phyloP scores from a whole-genome alignment of 1,140 invertebrate species.

The Drosophila parvula region DNA sequence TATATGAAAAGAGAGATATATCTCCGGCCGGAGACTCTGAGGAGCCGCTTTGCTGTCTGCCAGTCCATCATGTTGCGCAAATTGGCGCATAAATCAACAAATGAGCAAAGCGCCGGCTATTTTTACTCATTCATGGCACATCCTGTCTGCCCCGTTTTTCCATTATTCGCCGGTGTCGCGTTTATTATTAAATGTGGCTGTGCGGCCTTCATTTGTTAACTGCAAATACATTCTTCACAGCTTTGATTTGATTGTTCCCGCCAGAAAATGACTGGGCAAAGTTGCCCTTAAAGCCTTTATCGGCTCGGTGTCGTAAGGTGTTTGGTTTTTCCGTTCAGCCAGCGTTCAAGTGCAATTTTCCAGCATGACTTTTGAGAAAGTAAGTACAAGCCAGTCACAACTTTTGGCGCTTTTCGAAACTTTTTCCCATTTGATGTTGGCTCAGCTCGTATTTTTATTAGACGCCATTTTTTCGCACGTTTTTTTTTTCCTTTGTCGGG shows the following conservation, averaged over 20 bases:
- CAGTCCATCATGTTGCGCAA: slow-evolving; percentile 68
- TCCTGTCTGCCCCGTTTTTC: slow-evolving; percentile 48
- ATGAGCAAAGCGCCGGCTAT: slow-evolving; percentile 53
- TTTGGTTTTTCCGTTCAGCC: slow-evolving; percentile 24
- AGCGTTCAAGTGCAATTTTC: slow-evolving; percentile 55
- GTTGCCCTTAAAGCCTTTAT: slow-evolving; percentile 48
- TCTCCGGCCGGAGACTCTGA: slow-evolving; percentile 22
- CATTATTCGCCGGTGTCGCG: slow-evolving; percentile 40
- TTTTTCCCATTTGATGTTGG: slow-evolving; percentile 62
- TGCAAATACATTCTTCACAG: slow-evolving; percentile 1
- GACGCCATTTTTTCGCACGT: slow-evolving; percentile 29
- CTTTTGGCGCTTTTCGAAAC: slow-evolving; percentile 47
- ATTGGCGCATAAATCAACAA: slow-evolving; percentile 77
- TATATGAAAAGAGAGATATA: slow-evolving; percentile 14
- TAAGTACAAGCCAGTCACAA: slow-evolving; percentile 19
- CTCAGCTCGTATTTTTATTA: slow-evolving; percentile 58
- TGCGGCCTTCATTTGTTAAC: slow-evolving; percentile 28
- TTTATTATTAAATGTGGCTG: slow-evolving; percentile 54
- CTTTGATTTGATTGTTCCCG: slow-evolving; percentile 26
- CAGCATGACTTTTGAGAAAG: slow-evolving; percentile 61
- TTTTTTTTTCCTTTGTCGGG: slow-evolving; percentile 15
- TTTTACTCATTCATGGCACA: slow-evolving; percentile 53
- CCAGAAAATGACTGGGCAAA: slow-evolving; percentile 32
- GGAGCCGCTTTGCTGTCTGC: slow-evolving; percentile 33
- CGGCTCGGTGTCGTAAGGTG: slow-evolving; percentile 50